Percentiles rank a stretch among this genome's conserved stretches.
Conservation (phyloP, 2,113 vertebrate genomes). For the Peromyscus californicus region DNA sequence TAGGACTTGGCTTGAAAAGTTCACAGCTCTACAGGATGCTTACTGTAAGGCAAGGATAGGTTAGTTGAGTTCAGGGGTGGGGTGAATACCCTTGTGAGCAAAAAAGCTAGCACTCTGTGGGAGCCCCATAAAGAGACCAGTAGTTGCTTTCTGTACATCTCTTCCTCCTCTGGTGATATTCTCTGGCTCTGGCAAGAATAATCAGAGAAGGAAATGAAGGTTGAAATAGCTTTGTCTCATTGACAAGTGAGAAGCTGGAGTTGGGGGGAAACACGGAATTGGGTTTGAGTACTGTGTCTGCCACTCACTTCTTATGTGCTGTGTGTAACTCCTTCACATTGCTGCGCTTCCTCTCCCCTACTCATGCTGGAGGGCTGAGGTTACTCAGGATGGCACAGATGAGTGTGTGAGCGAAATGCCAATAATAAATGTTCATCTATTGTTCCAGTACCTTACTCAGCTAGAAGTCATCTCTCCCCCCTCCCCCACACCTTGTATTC, state of each 20-base stretch:
- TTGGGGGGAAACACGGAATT: background rate
- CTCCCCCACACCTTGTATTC: background rate
- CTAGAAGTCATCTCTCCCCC: background rate
- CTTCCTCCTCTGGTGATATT: background rate
- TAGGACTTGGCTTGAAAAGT: background rate
- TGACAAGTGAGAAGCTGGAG: conserved; percentile 1
- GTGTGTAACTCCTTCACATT: background rate
- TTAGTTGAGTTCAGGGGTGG: conserved; percentile 31
- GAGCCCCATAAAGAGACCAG: background rate
- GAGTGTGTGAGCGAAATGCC: background rate
- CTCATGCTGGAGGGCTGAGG: background rate
- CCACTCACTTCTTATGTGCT: background rate
- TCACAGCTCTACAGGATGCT: background rate
- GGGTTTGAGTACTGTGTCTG: background rate
- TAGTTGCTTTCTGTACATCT: conserved; percentile 47
- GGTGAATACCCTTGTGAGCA: background rate
- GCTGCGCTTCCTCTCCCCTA: background rate
- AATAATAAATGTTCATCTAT: background rate
- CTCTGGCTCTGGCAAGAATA: background rate
- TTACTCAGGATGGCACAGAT: background rate
- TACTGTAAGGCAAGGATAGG: conserved; percentile 47
- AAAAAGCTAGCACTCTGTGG: background rate
- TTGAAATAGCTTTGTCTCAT: conserved; percentile 16
- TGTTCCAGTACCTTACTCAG: background rate
- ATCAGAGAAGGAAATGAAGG: background rate